Base-by-base conservation (phyloP, 2,113 vertebrate species). In the Lontra canadensis region DNA sequence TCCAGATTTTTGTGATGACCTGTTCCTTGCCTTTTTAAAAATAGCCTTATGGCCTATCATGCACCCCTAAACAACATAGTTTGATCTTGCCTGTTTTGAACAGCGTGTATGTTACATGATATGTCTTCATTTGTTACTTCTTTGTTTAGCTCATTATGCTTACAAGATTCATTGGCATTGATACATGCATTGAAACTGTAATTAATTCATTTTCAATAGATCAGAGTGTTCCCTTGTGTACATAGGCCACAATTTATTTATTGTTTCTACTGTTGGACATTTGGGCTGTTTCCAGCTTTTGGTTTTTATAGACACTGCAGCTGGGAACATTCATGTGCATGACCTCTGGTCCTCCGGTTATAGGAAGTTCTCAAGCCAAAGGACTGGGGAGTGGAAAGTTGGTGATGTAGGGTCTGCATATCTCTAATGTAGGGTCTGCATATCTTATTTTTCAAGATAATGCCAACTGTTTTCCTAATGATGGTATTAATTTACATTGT, bases 151-250 rank as follows among this genome's bases (percentile, higher is more conserved):
- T 95, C 63, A 52, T 59, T 84, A 49, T 80, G 61, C 39, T 84
- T 74, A 59, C 29, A 55, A 85, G 84, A 65, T 47, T 85, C 44
- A 88, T 63, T 49, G 36, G 61, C 20, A 23, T 57, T 59, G 57
- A 76, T 61, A 57, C 25, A 34, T 7, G 34, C 63, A 71, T 79
- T 79, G 71, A 36, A 20, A 36, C 42, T 88, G 23, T 80, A 85
- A 91, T 93, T 85, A 36, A 91, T 88, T 93, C 20, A 85, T 88
- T 94, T 95, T 83, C 92, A 85, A 14, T 85, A 88, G 76, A 71
- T 81, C 10, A n/a, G 17, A 87, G 11, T 71, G 61, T 83, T 92
- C 44, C 69, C 76, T 59, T 90, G 94, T 73, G 74, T 79, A 76
- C 55, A 17, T 44, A n/a, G 80, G 88, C n/a, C 69, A 49, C 69